Evolutionary conservation across 2,113 vertebrate genomes (phyloP).

Genomic region (Oplegnathus fasciatus): DNA sequence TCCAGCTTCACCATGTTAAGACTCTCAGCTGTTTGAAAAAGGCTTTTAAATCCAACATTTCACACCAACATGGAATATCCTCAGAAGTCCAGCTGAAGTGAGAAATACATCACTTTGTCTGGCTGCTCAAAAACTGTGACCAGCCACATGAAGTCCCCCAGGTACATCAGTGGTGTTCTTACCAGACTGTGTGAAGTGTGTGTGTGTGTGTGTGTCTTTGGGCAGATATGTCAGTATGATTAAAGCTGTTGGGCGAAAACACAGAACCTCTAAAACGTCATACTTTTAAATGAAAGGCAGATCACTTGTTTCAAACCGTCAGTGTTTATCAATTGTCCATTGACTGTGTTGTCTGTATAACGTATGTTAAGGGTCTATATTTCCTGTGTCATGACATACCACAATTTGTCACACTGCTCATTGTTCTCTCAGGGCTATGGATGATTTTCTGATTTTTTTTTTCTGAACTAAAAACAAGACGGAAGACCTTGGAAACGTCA

Average conservation of each 20-base stretch:
- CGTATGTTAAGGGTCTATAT: too few species aligned
- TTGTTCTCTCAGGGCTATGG: too few species aligned
- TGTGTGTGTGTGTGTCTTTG: conserved; percentile 5
- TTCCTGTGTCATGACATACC: too few species aligned
- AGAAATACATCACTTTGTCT: conserved; percentile 31
- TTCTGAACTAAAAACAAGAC: too few species aligned
- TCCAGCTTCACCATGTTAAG: background rate
- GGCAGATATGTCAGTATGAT: background rate
- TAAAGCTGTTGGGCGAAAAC: background rate
- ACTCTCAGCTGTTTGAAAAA: background rate
- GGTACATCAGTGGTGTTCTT: background rate
- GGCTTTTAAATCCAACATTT: background rate
- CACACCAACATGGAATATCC: background rate
- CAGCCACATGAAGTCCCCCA: background rate
- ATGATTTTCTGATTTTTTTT: too few species aligned
- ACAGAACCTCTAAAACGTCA: background rate
- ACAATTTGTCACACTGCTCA: too few species aligned
- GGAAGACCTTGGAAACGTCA: too few species aligned
- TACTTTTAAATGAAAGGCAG: background rate
- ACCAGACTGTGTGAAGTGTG: background rate
- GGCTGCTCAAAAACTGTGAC: conserved; percentile 3
- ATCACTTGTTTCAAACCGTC: too few species aligned
- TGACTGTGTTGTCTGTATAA: too few species aligned
- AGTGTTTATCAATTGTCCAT: too few species aligned
- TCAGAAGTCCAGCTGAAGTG: background rate